A percentile compares a stretch with the other conserved stretches of the same genome.
Evolutionary conservation across 2,797 vertebrate species (phyloP).

Genomic region (Poecilia velifera): DNA sequence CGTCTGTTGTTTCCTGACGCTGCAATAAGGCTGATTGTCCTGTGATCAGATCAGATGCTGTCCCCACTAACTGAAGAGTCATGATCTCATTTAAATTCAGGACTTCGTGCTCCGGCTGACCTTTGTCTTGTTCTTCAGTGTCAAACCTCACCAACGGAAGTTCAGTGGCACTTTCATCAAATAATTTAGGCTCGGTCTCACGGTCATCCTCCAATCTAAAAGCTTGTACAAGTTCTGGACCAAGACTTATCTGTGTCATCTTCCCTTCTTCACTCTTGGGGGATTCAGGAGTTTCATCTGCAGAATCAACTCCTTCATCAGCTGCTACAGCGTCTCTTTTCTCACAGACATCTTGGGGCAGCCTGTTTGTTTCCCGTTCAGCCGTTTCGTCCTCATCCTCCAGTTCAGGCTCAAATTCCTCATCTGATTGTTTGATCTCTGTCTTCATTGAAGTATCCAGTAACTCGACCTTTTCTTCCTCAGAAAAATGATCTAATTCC

Average conservation of each 20-base stretch:
- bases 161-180: slow-evolving; percentile 12
- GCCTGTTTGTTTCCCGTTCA: slow-evolving; percentile 13
- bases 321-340: background rate
- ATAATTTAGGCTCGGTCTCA: slow-evolving; percentile 10
- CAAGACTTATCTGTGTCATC: background rate
- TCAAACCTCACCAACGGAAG: slow-evolving; percentile 8
- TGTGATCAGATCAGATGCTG: background rate
- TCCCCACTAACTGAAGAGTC: background rate
- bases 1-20: slow-evolving; percentile 13
- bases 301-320: slow-evolving; percentile 12
- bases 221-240: background rate
- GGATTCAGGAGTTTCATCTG: slow-evolving; percentile 12
- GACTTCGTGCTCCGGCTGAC: slow-evolving; percentile 8
- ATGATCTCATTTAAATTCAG: background rate
- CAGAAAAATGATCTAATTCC: slow-evolving; percentile 6
- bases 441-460: slow-evolving; percentile 37
- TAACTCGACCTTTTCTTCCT: slow-evolving; percentile 14
- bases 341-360: background rate
- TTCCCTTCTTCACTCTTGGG: slow-evolving; percentile 7
- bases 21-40: background rate
- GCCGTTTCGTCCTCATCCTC: slow-evolving; percentile 21
- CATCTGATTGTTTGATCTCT: background rate
- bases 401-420: slow-evolving; percentile 19
- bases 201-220: slow-evolving; percentile 13
- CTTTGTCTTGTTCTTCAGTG: slow-evolving; percentile 12